phyloP scores from a whole-genome alignment of 2,888 invertebrate genomes.

The Ditylenchus weischeri region DNA sequence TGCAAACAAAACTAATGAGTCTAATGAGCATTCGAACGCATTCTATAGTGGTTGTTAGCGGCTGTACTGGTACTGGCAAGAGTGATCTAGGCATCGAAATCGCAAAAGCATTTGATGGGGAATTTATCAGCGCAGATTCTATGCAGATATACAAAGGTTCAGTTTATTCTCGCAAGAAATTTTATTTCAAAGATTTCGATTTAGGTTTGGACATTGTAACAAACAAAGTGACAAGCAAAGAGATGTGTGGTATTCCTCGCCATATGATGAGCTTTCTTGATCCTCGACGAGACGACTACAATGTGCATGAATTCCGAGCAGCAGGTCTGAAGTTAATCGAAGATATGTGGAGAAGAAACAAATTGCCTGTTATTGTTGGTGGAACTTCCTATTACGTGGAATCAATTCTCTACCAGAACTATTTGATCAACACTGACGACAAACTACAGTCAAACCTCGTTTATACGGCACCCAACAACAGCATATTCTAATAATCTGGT shows the following conservation, averaged over 20 bases:
- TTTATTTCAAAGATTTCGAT: not conserved
- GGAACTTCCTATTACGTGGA: constrained; percentile 99
- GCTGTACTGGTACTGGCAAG: constrained; percentile 94
- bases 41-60: constrained; percentile 76
- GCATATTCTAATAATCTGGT: too few relatives aligned
- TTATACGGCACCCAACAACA: too few relatives aligned
- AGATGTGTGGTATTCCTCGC: constrained; percentile 74
- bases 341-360: constrained; percentile 68
- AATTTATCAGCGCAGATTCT: constrained; percentile 89
- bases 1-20: too few relatives aligned
- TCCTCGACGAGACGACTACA: constrained; percentile 63
- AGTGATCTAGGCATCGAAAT: constrained; percentile 89
- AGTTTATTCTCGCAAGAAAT: not conserved
- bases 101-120: constrained; percentile 66
- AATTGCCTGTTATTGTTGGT: constrained; percentile 86
- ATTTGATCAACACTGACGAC: constrained; percentile 12
- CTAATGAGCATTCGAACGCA: too few relatives aligned
- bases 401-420: constrained; percentile 71
- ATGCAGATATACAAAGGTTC: constrained; percentile 94
- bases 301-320: constrained; percentile 45
- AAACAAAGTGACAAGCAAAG: constrained; percentile 71
- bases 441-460: too few relatives aligned
- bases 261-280: constrained; percentile 83
- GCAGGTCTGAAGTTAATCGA: constrained; percentile 65
- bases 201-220: constrained; percentile 55